Conservation (phyloP, 2,888 invertebrate species). For the Apoderus coryli region DNA sequence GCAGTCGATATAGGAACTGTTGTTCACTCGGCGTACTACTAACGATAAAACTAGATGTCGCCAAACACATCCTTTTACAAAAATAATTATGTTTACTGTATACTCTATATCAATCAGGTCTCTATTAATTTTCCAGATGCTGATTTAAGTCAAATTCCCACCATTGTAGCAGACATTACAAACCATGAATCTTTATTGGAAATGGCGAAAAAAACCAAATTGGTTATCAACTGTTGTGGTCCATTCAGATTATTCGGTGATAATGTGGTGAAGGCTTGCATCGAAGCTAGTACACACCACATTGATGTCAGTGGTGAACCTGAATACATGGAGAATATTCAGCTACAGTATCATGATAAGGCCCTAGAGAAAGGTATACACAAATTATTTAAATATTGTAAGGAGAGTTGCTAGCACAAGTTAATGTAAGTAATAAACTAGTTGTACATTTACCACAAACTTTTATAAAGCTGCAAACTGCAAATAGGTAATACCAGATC, state of each 20-base stretch:
- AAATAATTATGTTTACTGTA: no score
- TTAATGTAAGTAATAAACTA: no score
- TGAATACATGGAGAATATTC: slow-evolving; percentile 38
- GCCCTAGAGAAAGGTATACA: slow-evolving; percentile 56
- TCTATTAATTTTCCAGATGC: slow-evolving; percentile 17
- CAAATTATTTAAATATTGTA: no score
- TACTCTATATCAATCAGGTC: no score
- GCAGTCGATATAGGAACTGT: no score
- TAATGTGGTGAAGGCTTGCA: slow-evolving; percentile 74
- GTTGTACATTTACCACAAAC: no score
- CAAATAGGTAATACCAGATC: no score
- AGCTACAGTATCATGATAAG: slow-evolving; percentile 57
- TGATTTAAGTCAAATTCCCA: slow-evolving; percentile 18
- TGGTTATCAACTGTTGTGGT: slow-evolving; percentile 86
- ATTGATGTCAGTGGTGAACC: slow-evolving; percentile 92
- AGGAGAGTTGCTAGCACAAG: no score
- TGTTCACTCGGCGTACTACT: no score
- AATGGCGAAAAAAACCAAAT: slow-evolving; percentile 68
- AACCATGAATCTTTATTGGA: slow-evolving; percentile 56
- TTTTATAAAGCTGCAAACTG: no score
- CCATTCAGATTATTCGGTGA: slow-evolving; percentile 83
- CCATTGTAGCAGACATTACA: slow-evolving; percentile 53
- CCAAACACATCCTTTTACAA: no score
- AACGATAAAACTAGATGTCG: no score
- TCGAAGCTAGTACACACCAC: slow-evolving; percentile 63